phyloP scores from a whole-genome alignment of 1,140 invertebrate species.

The Ceratina australensis region DNA sequence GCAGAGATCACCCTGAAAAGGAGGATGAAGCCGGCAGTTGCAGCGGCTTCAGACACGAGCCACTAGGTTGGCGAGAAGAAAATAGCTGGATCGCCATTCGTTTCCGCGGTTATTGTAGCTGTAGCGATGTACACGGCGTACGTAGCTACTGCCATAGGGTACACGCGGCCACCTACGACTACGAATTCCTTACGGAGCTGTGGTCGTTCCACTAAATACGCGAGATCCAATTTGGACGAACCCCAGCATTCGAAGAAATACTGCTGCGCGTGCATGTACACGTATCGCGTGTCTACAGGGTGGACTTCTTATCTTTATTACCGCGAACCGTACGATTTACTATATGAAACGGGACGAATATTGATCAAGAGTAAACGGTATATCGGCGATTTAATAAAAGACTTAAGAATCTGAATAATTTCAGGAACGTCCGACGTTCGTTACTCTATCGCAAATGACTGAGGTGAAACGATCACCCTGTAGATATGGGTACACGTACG shows the following conservation, averaged over 20 bases:
- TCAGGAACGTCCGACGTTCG: no score
- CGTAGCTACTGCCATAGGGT: constrained; percentile 3
- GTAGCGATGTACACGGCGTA: constrained; percentile 19
- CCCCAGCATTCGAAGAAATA: constrained; percentile 57
- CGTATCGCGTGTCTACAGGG: not conserved
- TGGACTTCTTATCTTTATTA: not conserved
- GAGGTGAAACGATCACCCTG: not conserved
- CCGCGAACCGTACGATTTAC: not conserved
- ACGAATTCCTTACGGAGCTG: constrained; percentile 16
- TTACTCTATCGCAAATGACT: no score
- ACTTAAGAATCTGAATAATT: no score
- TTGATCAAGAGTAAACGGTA: not conserved
- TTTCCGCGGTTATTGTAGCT: constrained; percentile 50
- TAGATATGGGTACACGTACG: not conserved
- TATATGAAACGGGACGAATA: not conserved
- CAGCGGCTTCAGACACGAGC: no score
- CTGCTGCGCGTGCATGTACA: not conserved
- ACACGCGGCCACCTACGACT: not conserved
- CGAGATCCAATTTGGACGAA: constrained; percentile 60
- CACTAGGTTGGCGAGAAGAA: constrained; percentile 11
- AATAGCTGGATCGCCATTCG: constrained; percentile 49
- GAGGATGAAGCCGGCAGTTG: not conserved
- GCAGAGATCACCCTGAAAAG: constrained; percentile 15
- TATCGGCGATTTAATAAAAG: not conserved
- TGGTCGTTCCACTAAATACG: constrained; percentile 53